These are phyloP conservation scores for Cactoblastis cactorum DNA, from an alignment of 2,888 invertebrate species.

Conservation along the genomic window DNA sequence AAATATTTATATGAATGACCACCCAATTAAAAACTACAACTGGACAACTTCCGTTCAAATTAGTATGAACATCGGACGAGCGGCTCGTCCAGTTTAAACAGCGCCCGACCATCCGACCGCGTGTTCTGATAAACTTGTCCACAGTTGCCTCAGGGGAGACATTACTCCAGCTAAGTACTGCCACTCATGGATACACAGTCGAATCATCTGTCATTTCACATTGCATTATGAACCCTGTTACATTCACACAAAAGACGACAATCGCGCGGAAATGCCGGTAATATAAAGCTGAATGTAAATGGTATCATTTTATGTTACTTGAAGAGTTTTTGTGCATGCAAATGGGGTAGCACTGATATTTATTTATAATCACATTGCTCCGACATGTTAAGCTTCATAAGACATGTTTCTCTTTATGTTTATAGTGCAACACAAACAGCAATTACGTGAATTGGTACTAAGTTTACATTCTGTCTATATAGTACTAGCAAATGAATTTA, in stretches of 20 bases:
- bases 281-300: not conserved
- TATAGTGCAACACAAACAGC: not conserved
- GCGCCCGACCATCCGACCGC: slow-evolving; percentile 34
- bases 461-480: not conserved
- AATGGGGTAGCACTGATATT: slow-evolving; percentile 5
- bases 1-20: too few species aligned
- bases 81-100: slow-evolving; percentile 26
- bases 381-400: too few species aligned
- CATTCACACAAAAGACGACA: slow-evolving; percentile 18
- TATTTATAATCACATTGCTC: too few species aligned
- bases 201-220: slow-evolving; percentile 23
- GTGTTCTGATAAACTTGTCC: slow-evolving; percentile 45
- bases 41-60: not conserved
- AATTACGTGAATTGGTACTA: not conserved
- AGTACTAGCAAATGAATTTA: slow-evolving; percentile 5
- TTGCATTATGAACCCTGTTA: slow-evolving; percentile 21
- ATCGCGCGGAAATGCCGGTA: slow-evolving; percentile 8
- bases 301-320: slow-evolving; percentile 6
- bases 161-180: slow-evolving; percentile 48
- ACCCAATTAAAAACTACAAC: not conserved
- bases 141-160: slow-evolving; percentile 44
- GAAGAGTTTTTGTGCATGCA: not conserved
- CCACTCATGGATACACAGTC: slow-evolving; percentile 29
- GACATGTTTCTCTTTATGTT: not conserved
- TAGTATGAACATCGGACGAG: slow-evolving; percentile 6